Percentiles rank a stretch among this genome's conserved stretches.
Conservation (phyloP, 2,888 invertebrate species). For the Germaria angustata region DNA sequence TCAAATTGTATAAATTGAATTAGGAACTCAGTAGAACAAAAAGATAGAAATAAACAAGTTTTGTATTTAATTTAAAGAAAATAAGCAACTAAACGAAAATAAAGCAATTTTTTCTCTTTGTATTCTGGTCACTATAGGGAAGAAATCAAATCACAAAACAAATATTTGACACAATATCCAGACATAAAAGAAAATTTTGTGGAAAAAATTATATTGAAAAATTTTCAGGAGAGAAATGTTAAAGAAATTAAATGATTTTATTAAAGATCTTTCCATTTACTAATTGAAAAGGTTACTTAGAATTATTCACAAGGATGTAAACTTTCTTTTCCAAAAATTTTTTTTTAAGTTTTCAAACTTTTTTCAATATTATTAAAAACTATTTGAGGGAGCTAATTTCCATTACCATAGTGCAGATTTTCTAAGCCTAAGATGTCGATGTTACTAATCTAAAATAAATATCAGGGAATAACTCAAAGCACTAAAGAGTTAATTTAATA, state of each 20-base stretch:
- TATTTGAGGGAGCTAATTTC: no score
- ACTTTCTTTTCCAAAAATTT: no score
- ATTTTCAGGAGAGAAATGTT: neutral
- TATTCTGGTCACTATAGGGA: neutral
- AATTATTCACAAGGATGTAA: no score
- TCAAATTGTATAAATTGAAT: conserved; percentile 24
- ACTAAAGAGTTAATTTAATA: no score
- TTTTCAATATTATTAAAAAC: no score
- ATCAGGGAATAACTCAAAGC: no score
- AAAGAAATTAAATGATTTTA: neutral
- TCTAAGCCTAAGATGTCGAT: no score
- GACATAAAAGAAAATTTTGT: neutral
- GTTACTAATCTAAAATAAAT: no score
- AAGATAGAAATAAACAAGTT: conserved; percentile 3
- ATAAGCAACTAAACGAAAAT: neutral
- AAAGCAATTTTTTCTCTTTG: neutral
- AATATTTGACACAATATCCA: neutral
- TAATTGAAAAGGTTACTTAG: no score
- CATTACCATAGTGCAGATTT: no score
- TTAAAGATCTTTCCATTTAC: neutral
- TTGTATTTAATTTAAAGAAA: neutral
- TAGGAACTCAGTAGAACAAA: neutral
- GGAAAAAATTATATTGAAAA: neutral
- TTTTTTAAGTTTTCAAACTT: no score
- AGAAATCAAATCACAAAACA: neutral